These are phyloP conservation scores for Rhinoraja longicauda DNA, from an alignment of 2,797 vertebrate genomes.

Conservation along the genomic window DNA sequence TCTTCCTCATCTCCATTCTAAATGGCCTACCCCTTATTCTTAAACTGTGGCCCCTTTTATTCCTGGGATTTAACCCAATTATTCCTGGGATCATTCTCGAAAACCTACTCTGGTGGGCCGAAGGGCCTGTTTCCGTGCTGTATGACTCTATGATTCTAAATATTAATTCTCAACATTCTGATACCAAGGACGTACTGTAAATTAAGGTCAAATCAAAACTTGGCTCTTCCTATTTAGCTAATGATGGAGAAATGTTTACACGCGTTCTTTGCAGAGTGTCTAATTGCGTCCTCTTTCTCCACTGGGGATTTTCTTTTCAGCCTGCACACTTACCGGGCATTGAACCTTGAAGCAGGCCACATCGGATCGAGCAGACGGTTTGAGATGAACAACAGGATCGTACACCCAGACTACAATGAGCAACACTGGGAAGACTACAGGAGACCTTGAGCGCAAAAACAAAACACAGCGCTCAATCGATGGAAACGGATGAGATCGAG, in stretches of 20 bases:
- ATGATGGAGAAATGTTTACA: too few relatives aligned
- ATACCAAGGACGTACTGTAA: too few relatives aligned
- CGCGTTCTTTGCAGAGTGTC: background rate
- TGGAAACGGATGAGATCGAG: too few relatives aligned
- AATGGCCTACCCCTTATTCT: too few relatives aligned
- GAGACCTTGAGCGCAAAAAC: background rate
- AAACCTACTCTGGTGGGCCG: too few relatives aligned
- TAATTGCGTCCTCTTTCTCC: background rate
- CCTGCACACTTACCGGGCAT: background rate
- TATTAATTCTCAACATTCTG: too few relatives aligned
- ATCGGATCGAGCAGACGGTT: slow-evolving; percentile 12
- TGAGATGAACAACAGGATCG: background rate
- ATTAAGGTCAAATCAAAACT: background rate
- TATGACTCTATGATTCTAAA: too few relatives aligned
- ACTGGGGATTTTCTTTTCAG: background rate
- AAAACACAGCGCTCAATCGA: background rate
- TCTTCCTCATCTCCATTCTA: too few relatives aligned
- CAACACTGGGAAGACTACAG: background rate
- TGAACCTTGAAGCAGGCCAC: background rate
- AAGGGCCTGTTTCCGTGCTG: too few relatives aligned
- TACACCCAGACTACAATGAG: background rate
- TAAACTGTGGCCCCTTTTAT: too few relatives aligned
- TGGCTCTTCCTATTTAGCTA: background rate
- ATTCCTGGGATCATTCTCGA: too few relatives aligned
- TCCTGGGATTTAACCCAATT: too few relatives aligned